Percentiles rank a stretch among this genome's conserved stretches.
Conservation (phyloP, 2,888 invertebrate genomes). For the Tuberolachnus salignus region DNA sequence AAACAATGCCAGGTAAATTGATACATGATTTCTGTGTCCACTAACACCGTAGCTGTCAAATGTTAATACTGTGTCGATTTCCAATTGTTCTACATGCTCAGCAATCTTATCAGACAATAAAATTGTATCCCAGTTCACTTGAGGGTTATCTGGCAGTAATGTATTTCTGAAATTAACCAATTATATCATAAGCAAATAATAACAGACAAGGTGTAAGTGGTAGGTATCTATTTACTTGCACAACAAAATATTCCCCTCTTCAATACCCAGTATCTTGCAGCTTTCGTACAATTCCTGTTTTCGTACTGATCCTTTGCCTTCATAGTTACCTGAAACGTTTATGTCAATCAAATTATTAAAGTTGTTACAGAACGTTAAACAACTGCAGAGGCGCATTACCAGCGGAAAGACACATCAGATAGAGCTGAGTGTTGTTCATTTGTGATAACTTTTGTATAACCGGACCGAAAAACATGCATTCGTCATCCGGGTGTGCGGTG, state of each 20-base stretch:
- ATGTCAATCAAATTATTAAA: neutral
- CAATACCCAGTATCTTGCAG: slow-evolving; percentile 80
- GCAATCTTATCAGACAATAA: slow-evolving; percentile 70
- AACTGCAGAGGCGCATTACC: slow-evolving; percentile 65
- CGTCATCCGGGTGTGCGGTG: slow-evolving; percentile 97
- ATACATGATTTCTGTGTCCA: slow-evolving; percentile 88
- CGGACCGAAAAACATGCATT: slow-evolving; percentile 99
- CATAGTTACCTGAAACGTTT: slow-evolving; percentile 69
- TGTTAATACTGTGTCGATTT: slow-evolving; percentile 81
- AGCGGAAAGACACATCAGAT: slow-evolving; percentile 83
- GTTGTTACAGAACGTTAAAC: neutral
- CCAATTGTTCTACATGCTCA: slow-evolving; percentile 73
- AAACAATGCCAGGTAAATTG: slow-evolving; percentile 81
- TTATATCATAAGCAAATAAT: neutral
- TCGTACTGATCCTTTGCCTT: slow-evolving; percentile 70
- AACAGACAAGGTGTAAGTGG: neutral
- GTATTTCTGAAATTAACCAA: slow-evolving; percentile 68
- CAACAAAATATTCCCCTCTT: slow-evolving; percentile 74
- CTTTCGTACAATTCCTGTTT: slow-evolving; percentile 83
- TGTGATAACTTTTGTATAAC: slow-evolving; percentile 74
- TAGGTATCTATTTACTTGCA: slow-evolving; percentile 59
- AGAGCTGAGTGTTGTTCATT: slow-evolving; percentile 72
- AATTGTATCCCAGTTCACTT: slow-evolving; percentile 76
- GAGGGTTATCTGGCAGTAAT: slow-evolving; percentile 78
- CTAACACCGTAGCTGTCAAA: slow-evolving; percentile 95